Evolutionary conservation across 2,888 invertebrate genomes (phyloP).

Genomic region (Daptonema setosum): DNA sequence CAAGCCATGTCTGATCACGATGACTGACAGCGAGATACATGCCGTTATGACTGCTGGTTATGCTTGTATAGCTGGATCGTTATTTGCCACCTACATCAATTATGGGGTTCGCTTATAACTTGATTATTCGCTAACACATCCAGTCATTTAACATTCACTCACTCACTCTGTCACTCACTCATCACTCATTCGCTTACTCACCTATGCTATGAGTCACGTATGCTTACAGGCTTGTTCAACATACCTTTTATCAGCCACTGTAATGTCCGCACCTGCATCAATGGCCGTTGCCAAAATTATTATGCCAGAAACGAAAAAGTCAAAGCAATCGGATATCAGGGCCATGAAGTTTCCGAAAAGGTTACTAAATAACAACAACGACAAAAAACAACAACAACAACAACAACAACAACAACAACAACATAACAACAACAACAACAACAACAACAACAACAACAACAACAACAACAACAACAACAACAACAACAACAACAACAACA

Average conservation of each 20-base stretch:
- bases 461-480: no score
- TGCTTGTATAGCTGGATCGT: constrained; percentile 75
- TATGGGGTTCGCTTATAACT: constrained; percentile 38
- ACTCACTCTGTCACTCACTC: no score
- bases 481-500: no score
- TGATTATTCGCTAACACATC: no score
- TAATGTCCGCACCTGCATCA: constrained; percentile 86
- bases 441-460: no score
- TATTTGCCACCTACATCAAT: constrained; percentile 67
- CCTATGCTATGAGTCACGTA: no score
- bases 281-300: constrained; percentile 69
- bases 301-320: constrained; percentile 65
- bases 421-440: no score
- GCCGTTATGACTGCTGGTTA: constrained; percentile 81
- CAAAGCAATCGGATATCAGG: constrained; percentile 45
- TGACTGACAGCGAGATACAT: constrained; percentile 74
- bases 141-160: no score
- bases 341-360: constrained; percentile 45
- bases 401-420: no score
- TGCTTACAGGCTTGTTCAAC: constrained; percentile 40
- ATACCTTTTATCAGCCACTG: constrained; percentile 69
- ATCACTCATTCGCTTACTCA: no score
- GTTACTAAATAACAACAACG: no score
- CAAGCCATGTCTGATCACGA: constrained; percentile 53
- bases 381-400: no score